A percentile compares a stretch with the other conserved stretches of the same genome.
Conservation (phyloP, 2,797 vertebrate species). For the Sorex maritimensis region DNA sequence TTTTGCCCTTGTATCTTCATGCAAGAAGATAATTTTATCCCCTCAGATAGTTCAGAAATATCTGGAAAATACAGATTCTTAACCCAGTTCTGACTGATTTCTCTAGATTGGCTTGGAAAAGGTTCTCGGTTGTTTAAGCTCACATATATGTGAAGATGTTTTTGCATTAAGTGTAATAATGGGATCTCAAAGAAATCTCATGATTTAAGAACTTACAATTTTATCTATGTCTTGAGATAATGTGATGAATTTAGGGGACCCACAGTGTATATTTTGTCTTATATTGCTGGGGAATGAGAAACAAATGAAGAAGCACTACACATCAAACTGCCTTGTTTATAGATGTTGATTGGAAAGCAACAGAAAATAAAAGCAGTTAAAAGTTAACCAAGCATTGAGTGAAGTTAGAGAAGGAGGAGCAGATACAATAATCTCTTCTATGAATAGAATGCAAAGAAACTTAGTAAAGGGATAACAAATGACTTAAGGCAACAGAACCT, state of each 20-base stretch:
- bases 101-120: background rate
- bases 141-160: no score
- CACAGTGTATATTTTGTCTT: background rate
- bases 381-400: no score
- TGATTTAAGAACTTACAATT: background rate
- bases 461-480: no score
- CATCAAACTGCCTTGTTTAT: background rate
- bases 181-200: no score
- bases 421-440: no score
- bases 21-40: background rate
- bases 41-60: background rate
- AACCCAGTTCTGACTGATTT: background rate
- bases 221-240: background rate
- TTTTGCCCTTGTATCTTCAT: conserved; percentile 5
- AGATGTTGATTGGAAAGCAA: background rate
- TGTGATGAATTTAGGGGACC: background rate
- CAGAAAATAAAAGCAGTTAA: no score
- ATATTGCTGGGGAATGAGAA: background rate
- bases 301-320: background rate
- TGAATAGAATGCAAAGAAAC: no score
- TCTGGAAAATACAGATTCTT: background rate
- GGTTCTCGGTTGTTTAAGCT: background rate
- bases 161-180: no score
- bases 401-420: no score
- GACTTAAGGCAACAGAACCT: no score